Evolutionary conservation across 2,113 vertebrate species (phyloP).

Genomic region (Garra rufa): DNA sequence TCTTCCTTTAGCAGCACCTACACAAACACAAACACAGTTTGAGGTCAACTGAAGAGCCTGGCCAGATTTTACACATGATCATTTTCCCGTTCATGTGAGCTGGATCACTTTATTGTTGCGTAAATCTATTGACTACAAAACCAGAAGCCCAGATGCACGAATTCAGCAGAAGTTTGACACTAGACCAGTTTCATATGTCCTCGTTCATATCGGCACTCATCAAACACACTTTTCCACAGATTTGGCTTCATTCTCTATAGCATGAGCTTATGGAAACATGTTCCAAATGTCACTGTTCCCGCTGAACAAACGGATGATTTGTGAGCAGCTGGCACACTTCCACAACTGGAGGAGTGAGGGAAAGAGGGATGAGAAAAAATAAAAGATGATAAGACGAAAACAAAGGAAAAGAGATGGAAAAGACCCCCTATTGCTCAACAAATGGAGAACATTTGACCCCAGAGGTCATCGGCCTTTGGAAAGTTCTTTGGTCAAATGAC

Average conservation of each 20-base stretch:
- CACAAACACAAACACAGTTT: constrained; percentile 40
- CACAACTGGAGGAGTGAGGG: constrained; percentile 48
- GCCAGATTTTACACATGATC: not conserved
- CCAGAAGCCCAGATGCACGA: not conserved
- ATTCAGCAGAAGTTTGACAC: not conserved
- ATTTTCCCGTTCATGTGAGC: not conserved
- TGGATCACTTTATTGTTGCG: not conserved
- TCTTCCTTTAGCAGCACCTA: constrained; percentile 26
- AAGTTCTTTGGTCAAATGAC: constrained; percentile 6
- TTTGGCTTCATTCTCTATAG: constrained; percentile 64
- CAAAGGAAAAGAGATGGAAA: constrained; percentile 29
- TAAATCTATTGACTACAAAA: constrained; percentile 5
- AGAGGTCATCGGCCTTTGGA: constrained; percentile 47
- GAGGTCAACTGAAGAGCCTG: constrained; percentile 30
- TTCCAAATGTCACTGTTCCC: constrained; percentile 74
- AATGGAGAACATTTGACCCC: constrained; percentile 31
- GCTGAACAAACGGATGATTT: constrained; percentile 70
- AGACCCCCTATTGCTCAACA: constrained; percentile 16
- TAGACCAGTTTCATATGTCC: not conserved
- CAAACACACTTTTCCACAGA: constrained; percentile 52
- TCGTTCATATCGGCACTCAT: not conserved
- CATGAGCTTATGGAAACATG: constrained; percentile 67
- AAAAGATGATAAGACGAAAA: constrained; percentile 32
- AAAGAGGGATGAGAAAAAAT: constrained; percentile 18
- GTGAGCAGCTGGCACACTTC: constrained; percentile 55